A percentile compares a stretch with the other conserved stretches of the same genome.
Evolutionary conservation across 1,140 invertebrate genomes (phyloP).

Genomic region (Diachasma alloeum): DNA sequence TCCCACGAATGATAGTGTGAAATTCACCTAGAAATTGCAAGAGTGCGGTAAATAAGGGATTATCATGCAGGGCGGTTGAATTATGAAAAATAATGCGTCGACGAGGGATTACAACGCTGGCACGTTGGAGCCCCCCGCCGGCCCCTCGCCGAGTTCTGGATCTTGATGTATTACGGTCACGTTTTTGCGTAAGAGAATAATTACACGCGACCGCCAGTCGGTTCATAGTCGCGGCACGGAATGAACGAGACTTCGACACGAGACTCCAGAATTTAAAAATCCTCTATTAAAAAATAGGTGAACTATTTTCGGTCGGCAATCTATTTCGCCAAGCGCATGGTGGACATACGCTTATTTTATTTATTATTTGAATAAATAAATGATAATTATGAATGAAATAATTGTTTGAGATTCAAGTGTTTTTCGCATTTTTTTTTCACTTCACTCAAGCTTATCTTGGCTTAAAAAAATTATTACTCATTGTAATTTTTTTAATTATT

Average conservation of each 20-base stretch:
- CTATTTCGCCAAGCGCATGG: too few species aligned
- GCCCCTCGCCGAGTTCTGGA: not conserved
- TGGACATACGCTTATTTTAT: too few species aligned
- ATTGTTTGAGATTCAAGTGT: too few species aligned
- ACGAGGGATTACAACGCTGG: constrained; percentile 20
- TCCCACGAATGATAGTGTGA: constrained; percentile 53
- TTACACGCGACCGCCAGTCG: constrained; percentile 21
- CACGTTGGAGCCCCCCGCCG: not conserved
- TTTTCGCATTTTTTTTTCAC: too few species aligned
- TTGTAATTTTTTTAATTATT: too few species aligned
- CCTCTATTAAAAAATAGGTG: too few species aligned
- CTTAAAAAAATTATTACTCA: too few species aligned
- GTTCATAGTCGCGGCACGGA: not conserved
- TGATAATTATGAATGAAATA: too few species aligned
- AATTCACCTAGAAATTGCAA: constrained; percentile 45
- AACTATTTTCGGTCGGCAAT: too few species aligned
- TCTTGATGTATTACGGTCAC: constrained; percentile 19
- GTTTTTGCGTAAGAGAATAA: constrained; percentile 22
- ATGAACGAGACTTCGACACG: constrained; percentile 20
- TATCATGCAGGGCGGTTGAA: not conserved
- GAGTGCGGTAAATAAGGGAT: not conserved
- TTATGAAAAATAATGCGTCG: constrained; percentile 9
- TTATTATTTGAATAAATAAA: too few species aligned
- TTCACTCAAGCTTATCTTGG: too few species aligned
- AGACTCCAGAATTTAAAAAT: not conserved